Conservation (phyloP, 2,113 vertebrate species). For the Pholis gunnellus region DNA sequence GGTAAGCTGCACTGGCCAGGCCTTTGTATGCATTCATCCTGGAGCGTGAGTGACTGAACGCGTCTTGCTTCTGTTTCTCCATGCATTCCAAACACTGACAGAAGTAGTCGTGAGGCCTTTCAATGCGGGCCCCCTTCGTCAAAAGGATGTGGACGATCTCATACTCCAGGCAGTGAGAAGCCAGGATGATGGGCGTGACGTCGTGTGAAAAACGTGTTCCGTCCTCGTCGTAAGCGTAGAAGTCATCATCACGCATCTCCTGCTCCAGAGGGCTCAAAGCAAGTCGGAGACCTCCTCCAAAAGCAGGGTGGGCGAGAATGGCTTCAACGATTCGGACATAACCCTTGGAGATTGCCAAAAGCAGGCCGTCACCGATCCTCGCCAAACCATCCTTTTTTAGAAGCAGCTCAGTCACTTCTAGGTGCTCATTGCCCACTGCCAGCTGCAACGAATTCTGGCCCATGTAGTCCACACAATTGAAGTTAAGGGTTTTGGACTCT, state of each 20-base stretch:
- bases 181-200: constrained; percentile 94
- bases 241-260: constrained; percentile 93
- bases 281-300: constrained; percentile 90
- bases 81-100: constrained; percentile 94
- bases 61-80: constrained; percentile 93
- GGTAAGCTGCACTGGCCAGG: constrained; percentile 94
- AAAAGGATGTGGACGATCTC: constrained; percentile 97
- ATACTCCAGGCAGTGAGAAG: constrained; percentile 97
- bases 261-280: constrained; percentile 93
- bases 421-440: constrained; percentile 95
- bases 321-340: constrained; percentile 97
- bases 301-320: constrained; percentile 93
- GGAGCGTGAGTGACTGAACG: constrained; percentile 96
- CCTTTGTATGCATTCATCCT: constrained; percentile 98
- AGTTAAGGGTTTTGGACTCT: constrained; percentile 96
- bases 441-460: constrained; percentile 96
- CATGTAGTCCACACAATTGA: constrained; percentile 98
- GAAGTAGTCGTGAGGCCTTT: constrained; percentile 97
- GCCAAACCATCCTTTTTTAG: constrained; percentile 95
- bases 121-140: constrained; percentile 93
- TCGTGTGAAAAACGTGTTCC: constrained; percentile 97
- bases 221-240: constrained; percentile 96
- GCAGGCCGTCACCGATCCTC: constrained; percentile 91
- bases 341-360: constrained; percentile 96
- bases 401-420: constrained; percentile 96